Base-by-base conservation (phyloP, 2,888 invertebrate genomes). In the Brachylomia viminalis region DNA sequence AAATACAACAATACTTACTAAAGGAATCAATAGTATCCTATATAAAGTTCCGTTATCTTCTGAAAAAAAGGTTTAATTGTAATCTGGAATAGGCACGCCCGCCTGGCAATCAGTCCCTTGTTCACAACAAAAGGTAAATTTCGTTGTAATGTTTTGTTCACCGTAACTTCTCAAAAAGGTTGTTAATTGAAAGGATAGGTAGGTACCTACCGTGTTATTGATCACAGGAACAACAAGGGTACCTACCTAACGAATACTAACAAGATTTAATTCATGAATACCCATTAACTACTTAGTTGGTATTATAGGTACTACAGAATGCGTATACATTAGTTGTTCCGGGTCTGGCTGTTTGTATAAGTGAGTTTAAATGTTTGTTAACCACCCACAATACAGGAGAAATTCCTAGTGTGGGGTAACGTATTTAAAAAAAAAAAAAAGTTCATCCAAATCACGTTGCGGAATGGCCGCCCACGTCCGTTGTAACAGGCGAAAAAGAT, bases 81-180 rank as follows among this genome's bases (percentile, higher is more conserved):
- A 81, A 81, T 81, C 81, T 20, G 64, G 42, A 75, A 77, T 58
- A 20, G 45, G 23, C 33, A 45, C 56, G 64, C n/a, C n/a, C n/a
- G 30, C 30, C 49, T 77, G 42, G 42, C 42, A 49, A 76, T 45
- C 58, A 78, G 15, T n/a, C 47, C 38, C 54, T 62, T 64, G 75
- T 77, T 80, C 75, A 27, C 64, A 78, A 75, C 75, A 81, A 78
- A 81, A 81, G 75, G 49, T 65, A 74, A 27, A 42, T 62, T 64
- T 64, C n/a, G 27, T 45, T 42, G 49, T 33, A 66, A 77, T 58
- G 42, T 80, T 56, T 75, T 81, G 49, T 81, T 75, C 49, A 11
- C 27, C 30, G 23, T 5, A 49, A 56, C 7, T 33, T 42, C 49
- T 56, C 15, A n/a, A 56, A 62, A 64, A 80, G 62, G 23, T 49